These are phyloP conservation scores for Cyclargus thomasi DNA, from an alignment of 1,140 invertebrate genomes.

Conservation along the genomic window DNA sequence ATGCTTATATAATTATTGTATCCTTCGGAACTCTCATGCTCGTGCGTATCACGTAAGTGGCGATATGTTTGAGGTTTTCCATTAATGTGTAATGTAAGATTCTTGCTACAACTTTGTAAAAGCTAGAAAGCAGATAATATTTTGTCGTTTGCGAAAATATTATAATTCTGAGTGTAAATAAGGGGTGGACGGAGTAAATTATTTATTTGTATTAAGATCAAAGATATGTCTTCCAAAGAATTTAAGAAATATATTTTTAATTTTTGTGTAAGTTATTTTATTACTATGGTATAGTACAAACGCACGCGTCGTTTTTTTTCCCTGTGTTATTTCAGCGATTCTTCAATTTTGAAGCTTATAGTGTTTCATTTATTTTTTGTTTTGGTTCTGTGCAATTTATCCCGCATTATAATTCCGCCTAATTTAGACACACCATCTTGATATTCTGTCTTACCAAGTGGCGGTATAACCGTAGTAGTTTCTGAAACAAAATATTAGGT, in stretches of 20 bases:
- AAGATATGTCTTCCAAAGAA: conserved; percentile 2
- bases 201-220: conserved; percentile 2
- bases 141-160: background rate
- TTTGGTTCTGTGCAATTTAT: conserved; percentile 69
- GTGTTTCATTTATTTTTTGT: background rate
- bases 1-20: too few species aligned
- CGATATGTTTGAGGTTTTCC: too few species aligned
- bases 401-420: conserved; percentile 75
- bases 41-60: too few species aligned
- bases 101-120: background rate
- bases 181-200: background rate
- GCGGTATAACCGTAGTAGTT: conserved; percentile 53
- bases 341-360: background rate
- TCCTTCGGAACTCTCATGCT: too few species aligned
- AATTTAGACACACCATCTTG: conserved; percentile 76
- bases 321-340: too few species aligned
- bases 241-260: conserved; percentile 12
- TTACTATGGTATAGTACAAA: background rate
- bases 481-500: conserved; percentile 32
- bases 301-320: too few species aligned
- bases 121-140: background rate
- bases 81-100: too few species aligned
- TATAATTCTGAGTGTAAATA: conserved; percentile 1
- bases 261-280: conserved; percentile 11
- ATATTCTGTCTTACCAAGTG: conserved; percentile 75